Evolutionary conservation across 2,113 vertebrate genomes (phyloP), one percentile per base, ranked within the genome.

Genomic region (Oncorhynchus masou): DNA sequence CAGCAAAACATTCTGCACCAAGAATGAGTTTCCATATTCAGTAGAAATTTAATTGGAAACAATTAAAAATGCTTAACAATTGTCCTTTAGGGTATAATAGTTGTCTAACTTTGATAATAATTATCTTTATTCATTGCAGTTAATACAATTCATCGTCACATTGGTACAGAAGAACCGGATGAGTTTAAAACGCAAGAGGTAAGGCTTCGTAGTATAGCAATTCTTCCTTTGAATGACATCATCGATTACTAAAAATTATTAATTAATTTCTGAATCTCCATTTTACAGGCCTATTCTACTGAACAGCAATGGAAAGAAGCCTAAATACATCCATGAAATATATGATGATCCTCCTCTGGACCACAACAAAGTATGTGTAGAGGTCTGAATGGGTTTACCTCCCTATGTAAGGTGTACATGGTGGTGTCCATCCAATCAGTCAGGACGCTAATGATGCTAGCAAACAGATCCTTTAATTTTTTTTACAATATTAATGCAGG

Each of bases 131-230:
- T 27, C 62, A 87, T 82, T 88, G 31, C 76, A 99, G 97, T 94
- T 99, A 83, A 95, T 99, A 57, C 97, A 99, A 49, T 99, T 99
- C 83, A 97, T 99, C 85, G 92, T 99, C 83, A 97, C 96, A 1
- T 86, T 99, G 91, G 97, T 97, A 74, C 96, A 97, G 88, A 98
- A 96, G 90, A 99, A 99, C 86, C 95, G 92, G 2, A 92, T 99
- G 79, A 98, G 97, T 84, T 88, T 98, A 68, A 99, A 99, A 81
- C 96, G 96, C 34, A 99, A 99, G 92, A 95, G 97, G 97, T 98
- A 91, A 22, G 25, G 6, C 24, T 66, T 66, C 12, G 6, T 62
- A 62, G 20, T 62, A 24, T 62, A 22, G 9, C 16, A 62, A n/a
- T 8, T 62, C 15, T 54, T 54, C 51, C 51, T 16, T 5, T 54